phyloP scores from a whole-genome alignment of 2,888 invertebrate species.

The Cheilosia grossa region DNA sequence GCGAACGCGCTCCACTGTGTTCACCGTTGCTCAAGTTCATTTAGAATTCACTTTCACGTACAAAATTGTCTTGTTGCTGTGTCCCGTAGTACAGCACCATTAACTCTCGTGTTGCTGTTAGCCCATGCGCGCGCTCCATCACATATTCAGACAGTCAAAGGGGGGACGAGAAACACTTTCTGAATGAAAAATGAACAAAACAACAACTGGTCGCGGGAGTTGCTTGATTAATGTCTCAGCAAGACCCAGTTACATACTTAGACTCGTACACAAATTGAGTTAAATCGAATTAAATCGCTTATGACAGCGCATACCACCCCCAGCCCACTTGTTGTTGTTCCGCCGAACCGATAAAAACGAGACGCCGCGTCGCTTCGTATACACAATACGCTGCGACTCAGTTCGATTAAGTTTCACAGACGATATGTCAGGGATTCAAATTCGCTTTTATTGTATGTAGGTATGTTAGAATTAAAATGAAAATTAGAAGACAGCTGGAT shows the following conservation, averaged over 20 bases:
- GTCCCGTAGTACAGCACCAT: conserved; percentile 1
- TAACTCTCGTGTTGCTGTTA: conserved; percentile 24
- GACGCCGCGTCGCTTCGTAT: conserved; percentile 49
- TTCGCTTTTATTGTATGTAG: conserved; percentile 34
- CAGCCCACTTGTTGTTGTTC: background rate
- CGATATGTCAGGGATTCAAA: background rate
- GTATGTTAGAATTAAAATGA: conserved; percentile 46
- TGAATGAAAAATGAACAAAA: conserved; percentile 62
- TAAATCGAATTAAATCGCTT: conserved; percentile 69
- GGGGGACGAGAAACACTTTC: conserved; percentile 54
- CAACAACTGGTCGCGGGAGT: conserved; percentile 22
- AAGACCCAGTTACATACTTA: conserved; percentile 68
- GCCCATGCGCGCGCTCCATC: conserved; percentile 9
- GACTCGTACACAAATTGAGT: conserved; percentile 55
- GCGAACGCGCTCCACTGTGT: conserved; percentile 38
- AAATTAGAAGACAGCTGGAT: conserved; percentile 19
- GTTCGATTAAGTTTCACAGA: conserved; percentile 46
- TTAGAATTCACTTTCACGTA: conserved; percentile 67
- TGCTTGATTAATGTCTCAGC: conserved; percentile 25
- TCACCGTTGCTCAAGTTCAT: conserved; percentile 46
- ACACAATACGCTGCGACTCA: conserved; percentile 39
- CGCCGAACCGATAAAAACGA: conserved; percentile 49
- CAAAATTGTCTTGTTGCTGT: conserved; percentile 28
- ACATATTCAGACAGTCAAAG: conserved; percentile 1
- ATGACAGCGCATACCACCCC: conserved; percentile 37